phyloP scores from a whole-genome alignment of 1,140 invertebrate species.

The Panonychus citri region DNA sequence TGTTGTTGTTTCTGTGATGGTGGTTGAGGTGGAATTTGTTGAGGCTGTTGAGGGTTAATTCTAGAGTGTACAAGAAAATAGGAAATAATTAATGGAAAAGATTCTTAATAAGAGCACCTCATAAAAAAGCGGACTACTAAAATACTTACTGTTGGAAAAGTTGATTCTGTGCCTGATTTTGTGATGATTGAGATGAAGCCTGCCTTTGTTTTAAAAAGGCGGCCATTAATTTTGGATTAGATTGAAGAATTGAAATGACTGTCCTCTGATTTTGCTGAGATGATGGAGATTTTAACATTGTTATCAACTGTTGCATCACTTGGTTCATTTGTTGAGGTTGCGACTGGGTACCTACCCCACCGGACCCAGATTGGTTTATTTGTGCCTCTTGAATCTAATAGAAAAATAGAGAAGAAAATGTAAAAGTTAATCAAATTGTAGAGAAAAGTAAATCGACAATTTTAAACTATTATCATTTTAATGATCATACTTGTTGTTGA shows the following conservation, averaged over 20 bases:
- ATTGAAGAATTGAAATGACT: constrained; percentile 73
- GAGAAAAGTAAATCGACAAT: background rate
- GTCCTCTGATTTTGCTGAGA: constrained; percentile 80
- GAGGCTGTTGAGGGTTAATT: no score
- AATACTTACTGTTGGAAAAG: no score
- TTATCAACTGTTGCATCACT: constrained; percentile 65
- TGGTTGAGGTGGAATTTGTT: constrained; percentile 1
- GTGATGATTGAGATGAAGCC: constrained; percentile 23
- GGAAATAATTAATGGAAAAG: no score
- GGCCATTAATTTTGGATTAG: constrained; percentile 84
- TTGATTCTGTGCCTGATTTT: constrained; percentile 14
- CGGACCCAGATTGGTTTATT: constrained; percentile 9
- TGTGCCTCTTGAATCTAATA: constrained; percentile 10
- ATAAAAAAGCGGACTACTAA: no score
- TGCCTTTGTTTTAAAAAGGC: constrained; percentile 76
- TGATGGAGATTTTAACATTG: constrained; percentile 60
- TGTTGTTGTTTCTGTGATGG: constrained; percentile 10
- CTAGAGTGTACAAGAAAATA: constrained; percentile 31
- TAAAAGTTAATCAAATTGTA: background rate
- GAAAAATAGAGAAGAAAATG: constrained; percentile 7
- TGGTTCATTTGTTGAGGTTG: constrained; percentile 23
- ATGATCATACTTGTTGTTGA: background rate
- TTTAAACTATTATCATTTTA: background rate
- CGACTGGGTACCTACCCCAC: constrained; percentile 10
- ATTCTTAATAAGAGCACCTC: no score